These are phyloP conservation scores for Sturmia bella DNA, from an alignment of 2,888 invertebrate genomes.

Conservation along the genomic window DNA sequence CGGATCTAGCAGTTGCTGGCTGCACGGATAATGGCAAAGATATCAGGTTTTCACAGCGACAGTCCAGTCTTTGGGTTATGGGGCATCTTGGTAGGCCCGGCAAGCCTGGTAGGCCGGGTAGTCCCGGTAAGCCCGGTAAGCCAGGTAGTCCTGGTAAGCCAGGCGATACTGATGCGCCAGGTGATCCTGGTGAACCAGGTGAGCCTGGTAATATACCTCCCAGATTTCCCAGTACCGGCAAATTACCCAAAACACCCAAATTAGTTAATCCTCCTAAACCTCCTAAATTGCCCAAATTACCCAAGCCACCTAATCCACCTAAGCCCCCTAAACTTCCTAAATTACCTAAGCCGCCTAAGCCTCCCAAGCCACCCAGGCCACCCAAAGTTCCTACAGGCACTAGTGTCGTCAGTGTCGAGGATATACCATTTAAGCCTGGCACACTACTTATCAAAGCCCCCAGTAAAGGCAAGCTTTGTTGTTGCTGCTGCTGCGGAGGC, in stretches of 20 bases:
- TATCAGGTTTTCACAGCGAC: conserved; percentile 74
- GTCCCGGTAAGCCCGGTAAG: conserved; percentile 19
- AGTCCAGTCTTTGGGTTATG: conserved; percentile 73
- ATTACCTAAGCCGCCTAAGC: conserved; percentile 53
- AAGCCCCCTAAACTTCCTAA: conserved; percentile 22
- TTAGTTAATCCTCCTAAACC: conserved; percentile 47
- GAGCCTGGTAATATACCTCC: conserved; percentile 32
- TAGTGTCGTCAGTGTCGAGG: conserved; percentile 47
- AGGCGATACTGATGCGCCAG: not conserved
- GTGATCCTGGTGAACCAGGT: conserved; percentile 8
- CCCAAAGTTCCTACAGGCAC: conserved; percentile 54
- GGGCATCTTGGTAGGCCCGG: conserved; percentile 69
- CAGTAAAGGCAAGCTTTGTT: conserved; percentile 74
- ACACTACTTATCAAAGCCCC: conserved; percentile 74
- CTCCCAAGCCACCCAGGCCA: conserved; percentile 59
- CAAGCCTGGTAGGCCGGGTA: conserved; percentile 4
- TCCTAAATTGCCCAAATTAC: conserved; percentile 36
- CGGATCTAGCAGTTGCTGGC: not conserved
- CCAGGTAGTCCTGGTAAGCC: not conserved
- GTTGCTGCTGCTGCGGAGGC: conserved; percentile 47
- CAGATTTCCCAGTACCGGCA: conserved; percentile 49
- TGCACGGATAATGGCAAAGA: conserved; percentile 60
- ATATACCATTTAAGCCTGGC: conserved; percentile 63
- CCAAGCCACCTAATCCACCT: conserved; percentile 37
- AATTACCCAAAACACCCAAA: conserved; percentile 6